Evolutionary conservation across 2,888 invertebrate genomes (phyloP), one percentile per base, ranked within the genome.

Genomic region (Idaea aversata): DNA sequence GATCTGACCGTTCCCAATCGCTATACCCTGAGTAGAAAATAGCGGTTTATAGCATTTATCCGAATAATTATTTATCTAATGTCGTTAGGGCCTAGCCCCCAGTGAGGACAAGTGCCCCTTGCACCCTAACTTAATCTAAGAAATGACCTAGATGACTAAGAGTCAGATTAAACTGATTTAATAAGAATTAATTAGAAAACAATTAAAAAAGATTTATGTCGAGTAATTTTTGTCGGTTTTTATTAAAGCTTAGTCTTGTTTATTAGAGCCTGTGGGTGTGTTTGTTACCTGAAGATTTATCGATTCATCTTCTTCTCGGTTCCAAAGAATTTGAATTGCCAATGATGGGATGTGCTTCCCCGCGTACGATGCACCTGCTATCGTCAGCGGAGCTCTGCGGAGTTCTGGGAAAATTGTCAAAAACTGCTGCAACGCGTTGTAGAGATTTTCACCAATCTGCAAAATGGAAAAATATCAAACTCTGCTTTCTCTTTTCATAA

Each of bases 341-440:
- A 96, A 84, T 0, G 95, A 94, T 0, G 95, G 93, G 15, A 94
- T 93, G 70, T 94, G 93, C 75, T 93, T 93, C 63, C 95, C 95
- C 0, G 94, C 95, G 78, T 95, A 95, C 0, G 95, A 95, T 82
- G 96, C 95, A 15, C 96, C 96, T 0, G 95, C 94, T 0, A 95
- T 90, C 64, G 94, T 95, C 71, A 96, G 93, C 5, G 95, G 95
- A 63, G 94, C 94, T 64, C 86, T 82, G 61, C 94, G 91, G 4
- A 94, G 88, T 65, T 94, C 93, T 0, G 94, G 94, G 82, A 95
- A 96, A 0, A 96, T 77, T 4, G 91, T 93, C 73, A 95, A 93
- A 83, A 96, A 96, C 84, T 96, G 96, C 65, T 92, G 87, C 36
- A 95, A 75, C 0, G 93, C 94, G 72, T 88, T 85, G 84, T 95